Conservation (phyloP, 2,113 vertebrate species). For the Macquaria australasica region DNA sequence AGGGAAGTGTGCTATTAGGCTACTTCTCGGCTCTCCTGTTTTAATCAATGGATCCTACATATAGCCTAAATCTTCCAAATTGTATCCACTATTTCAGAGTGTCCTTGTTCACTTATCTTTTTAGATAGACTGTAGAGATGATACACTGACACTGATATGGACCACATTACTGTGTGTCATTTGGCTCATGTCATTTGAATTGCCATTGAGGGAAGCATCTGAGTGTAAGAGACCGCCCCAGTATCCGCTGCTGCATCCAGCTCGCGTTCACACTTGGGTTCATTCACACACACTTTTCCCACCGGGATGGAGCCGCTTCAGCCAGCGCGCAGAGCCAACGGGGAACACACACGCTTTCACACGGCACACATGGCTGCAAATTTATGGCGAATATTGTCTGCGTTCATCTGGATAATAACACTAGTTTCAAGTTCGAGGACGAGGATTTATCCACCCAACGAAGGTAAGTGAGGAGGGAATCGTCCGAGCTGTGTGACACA, state of each 20-base stretch:
- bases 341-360: slow-evolving; percentile 65
- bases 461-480: slow-evolving; percentile 87
- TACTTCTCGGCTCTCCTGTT: background rate
- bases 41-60: background rate
- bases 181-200: slow-evolving; percentile 64
- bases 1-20: background rate
- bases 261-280: slow-evolving; percentile 70
- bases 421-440: slow-evolving; percentile 88
- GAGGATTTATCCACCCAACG: slow-evolving; percentile 91
- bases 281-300: slow-evolving; percentile 88
- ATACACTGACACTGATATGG: background rate
- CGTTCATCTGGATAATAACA: slow-evolving; percentile 84
- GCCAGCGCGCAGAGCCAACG: slow-evolving; percentile 81
- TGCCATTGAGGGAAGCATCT: slow-evolving; percentile 63
- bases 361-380: slow-evolving; percentile 87
- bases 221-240: slow-evolving; percentile 79
- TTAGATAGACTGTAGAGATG: background rate
- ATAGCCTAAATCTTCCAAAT: background rate
- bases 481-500: background rate
- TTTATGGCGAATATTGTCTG: slow-evolving; percentile 75
- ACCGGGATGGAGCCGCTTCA: slow-evolving; percentile 89
- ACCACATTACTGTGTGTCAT: slow-evolving; percentile 15
- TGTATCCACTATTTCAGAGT: background rate
- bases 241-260: slow-evolving; percentile 71
- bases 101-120: background rate